These are phyloP conservation scores for Molossus molossus DNA, from an alignment of 2,797 vertebrate species.

Conservation along the genomic window DNA sequence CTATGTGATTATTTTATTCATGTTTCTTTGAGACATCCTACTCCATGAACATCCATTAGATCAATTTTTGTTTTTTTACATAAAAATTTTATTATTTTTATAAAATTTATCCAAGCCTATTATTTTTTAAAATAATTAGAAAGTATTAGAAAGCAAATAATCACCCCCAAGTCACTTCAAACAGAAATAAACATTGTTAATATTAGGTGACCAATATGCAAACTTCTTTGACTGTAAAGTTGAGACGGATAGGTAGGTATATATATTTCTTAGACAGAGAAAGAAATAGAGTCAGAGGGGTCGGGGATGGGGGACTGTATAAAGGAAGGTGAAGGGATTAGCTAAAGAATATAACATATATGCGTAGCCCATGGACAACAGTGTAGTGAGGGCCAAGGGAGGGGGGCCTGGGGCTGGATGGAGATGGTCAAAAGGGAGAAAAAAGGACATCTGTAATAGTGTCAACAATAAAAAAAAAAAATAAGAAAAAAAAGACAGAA, in stretches of 20 bases:
- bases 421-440: no score
- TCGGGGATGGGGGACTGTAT: no score
- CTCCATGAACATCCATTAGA: constrained; percentile 17
- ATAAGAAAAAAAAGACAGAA: neutral
- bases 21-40: neutral
- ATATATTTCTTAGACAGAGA: no score
- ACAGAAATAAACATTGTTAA: constrained; percentile 60
- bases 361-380: no score
- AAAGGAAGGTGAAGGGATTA: no score
- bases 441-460: no score
- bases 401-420: no score
- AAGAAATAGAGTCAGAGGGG: no score
- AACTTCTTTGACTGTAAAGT: neutral
- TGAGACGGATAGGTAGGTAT: neutral
- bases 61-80: constrained; percentile 22
- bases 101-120: constrained; percentile 21
- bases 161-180: constrained; percentile 17
- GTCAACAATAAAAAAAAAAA: no score
- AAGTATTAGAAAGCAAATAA: constrained; percentile 41
- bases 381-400: no score
- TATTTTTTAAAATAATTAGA: constrained; percentile 57
- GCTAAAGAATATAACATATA: no score
- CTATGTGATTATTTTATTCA: constrained; percentile 2
- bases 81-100: constrained; percentile 49
- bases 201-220: neutral